These are phyloP conservation scores for Leguminivora glycinivorella DNA, from an alignment of 1,140 invertebrate species.

Conservation along the genomic window DNA sequence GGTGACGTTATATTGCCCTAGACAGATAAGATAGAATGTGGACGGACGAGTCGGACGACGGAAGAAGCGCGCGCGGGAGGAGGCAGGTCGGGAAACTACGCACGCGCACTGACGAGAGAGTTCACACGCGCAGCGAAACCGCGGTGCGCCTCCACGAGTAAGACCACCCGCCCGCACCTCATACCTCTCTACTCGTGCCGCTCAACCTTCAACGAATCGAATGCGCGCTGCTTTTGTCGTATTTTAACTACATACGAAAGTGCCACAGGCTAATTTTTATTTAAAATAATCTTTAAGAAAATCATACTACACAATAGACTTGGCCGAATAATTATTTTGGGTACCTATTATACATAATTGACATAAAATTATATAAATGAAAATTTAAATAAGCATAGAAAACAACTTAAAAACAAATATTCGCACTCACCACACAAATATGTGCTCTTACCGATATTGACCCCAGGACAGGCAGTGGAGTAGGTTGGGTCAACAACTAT, in stretches of 20 bases:
- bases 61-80: constrained; percentile 38
- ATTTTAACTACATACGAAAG: background rate
- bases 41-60: constrained; percentile 39
- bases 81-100: constrained; percentile 48
- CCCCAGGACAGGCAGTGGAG: too few species aligned
- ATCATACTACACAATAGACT: too few species aligned
- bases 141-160: constrained; percentile 67
- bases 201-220: constrained; percentile 59
- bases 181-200: constrained; percentile 41
- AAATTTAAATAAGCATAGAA: too few species aligned
- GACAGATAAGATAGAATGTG: constrained; percentile 54
- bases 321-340: too few species aligned
- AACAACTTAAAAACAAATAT: too few species aligned
- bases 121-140: constrained; percentile 65
- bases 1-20: constrained; percentile 55
- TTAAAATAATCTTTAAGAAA: background rate
- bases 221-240: constrained; percentile 42
- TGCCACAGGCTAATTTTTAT: background rate
- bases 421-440: too few species aligned
- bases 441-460: too few species aligned
- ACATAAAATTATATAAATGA: too few species aligned
- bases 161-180: constrained; percentile 42
- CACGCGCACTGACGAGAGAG: constrained; percentile 68
- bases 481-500: too few species aligned
- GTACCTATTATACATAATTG: too few species aligned